Conservation (phyloP, 2,888 invertebrate genomes). For the Cotesia congregata region DNA sequence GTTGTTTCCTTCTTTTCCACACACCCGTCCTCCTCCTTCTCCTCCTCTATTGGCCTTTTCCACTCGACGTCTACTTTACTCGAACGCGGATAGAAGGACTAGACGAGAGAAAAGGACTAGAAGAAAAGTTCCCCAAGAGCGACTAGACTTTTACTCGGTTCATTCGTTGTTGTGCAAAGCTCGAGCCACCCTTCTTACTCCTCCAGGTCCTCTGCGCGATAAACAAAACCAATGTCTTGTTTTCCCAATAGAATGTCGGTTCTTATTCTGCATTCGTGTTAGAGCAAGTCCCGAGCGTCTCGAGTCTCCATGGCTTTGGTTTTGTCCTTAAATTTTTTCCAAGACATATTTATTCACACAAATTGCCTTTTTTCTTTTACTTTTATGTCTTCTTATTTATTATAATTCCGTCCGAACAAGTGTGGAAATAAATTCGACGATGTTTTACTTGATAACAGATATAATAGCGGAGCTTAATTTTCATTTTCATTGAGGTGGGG, state of each 20-base stretch:
- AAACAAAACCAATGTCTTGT: slow-evolving; percentile 41
- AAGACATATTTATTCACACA: not conserved
- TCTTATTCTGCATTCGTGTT: slow-evolving; percentile 6
- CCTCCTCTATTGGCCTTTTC: slow-evolving; percentile 39
- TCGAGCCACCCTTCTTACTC: no score
- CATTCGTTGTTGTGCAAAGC: no score
- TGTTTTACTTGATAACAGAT: no score
- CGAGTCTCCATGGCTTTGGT: slow-evolving; percentile 5
- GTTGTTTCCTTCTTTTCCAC: slow-evolving; percentile 17
- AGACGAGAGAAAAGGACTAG: no score
- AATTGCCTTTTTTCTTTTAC: slow-evolving; percentile 8
- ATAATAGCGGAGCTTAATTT: not conserved
- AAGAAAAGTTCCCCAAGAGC: no score
- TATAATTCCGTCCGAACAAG: no score
- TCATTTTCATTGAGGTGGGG: slow-evolving; percentile 26
- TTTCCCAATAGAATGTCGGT: slow-evolving; percentile 31
- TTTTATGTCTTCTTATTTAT: no score
- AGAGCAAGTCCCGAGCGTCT: slow-evolving; percentile 25
- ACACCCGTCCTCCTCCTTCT: slow-evolving; percentile 16
- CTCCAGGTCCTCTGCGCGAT: slow-evolving; percentile 26
- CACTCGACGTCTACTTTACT: not conserved
- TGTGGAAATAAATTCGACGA: no score
- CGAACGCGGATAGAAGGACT: no score
- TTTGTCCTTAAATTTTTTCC: slow-evolving; percentile 13
- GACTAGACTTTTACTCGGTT: no score